Percentiles rank a stretch among this genome's conserved stretches.
These are phyloP conservation scores for Nebria salina DNA, from an alignment of 2,888 invertebrate species.

Conservation along the genomic window DNA sequence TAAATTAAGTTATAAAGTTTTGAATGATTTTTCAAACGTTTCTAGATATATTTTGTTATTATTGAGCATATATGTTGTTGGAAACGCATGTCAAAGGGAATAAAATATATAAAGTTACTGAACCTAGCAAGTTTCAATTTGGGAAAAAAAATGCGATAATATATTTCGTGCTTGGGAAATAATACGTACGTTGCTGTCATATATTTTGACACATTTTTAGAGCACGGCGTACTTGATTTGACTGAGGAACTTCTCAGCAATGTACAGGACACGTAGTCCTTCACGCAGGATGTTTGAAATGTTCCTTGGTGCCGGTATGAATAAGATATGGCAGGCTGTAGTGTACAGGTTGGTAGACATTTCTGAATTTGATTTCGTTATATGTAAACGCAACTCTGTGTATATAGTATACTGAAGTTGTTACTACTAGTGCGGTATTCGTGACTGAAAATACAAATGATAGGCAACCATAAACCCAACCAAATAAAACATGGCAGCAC, in stretches of 20 bases:
- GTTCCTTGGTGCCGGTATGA: slow-evolving; percentile 38
- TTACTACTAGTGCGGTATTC: neutral
- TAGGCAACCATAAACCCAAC: neutral
- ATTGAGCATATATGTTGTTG: too few relatives aligned
- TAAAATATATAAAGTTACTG: neutral
- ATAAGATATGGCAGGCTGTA: slow-evolving; percentile 43
- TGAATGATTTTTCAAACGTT: too few relatives aligned
- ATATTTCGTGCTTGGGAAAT: neutral
- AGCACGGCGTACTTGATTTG: slow-evolving; percentile 37
- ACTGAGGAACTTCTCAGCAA: slow-evolving; percentile 26
- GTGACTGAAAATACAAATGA: slow-evolving; percentile 14
- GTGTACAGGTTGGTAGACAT: neutral
- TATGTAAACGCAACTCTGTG: slow-evolving; percentile 8
- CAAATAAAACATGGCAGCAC: neutral
- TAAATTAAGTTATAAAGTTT: too few relatives aligned
- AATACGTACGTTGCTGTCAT: slow-evolving; percentile 2
- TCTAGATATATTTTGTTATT: too few relatives aligned
- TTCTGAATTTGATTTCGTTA: slow-evolving; percentile 29
- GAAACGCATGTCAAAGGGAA: neutral
- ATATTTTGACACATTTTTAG: slow-evolving; percentile 35
- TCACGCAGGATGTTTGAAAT: slow-evolving; percentile 41
- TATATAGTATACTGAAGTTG: slow-evolving; percentile 7
- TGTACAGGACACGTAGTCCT: slow-evolving; percentile 43
- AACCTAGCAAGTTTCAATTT: neutral
- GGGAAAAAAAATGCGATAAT: neutral